Evolutionary conservation across 2,888 invertebrate species (phyloP), one percentile per base, ranked within the genome.

Genomic region (Pachydiplax longipennis): DNA sequence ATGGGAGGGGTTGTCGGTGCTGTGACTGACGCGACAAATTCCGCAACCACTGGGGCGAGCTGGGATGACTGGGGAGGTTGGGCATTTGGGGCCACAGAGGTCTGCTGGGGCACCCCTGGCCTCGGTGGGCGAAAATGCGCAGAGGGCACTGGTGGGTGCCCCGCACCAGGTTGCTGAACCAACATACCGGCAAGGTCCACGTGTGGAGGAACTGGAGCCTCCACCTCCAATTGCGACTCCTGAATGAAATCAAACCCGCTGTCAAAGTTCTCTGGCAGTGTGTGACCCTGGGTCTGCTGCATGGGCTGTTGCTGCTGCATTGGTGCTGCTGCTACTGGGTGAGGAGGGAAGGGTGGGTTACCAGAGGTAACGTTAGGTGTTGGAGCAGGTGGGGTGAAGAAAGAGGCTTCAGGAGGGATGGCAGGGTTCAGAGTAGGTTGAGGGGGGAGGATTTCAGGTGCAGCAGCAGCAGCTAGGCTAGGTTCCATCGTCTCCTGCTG

Each of bases 171-270:
- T 82, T 44, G 83, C 87, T 90, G 91, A 44, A 91, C 90, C 81
- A 93, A 93, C 40, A 94, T 93, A 35, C 94, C 94, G 53, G 94
- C 93, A 80, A 94, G 93, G 91, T 96, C 96, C 92, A 93, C 93
- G 90, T 92, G 92, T 53, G 92, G 92, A 90, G 92, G 82, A 40
- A 73, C 80, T 0, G 97, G 96, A 90, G 97, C 96, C 93, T 98
- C 98, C 92, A 98, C 95, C 94, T 98, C 98, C 91, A 94, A 94
- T 91, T 94, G 94, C 37, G 98, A 98, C 93, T 99, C 98, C 95
- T 99, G 98, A 91, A 98, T 95, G 94, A 97, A 97, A 91, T 87
- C 87, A 81, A 92, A 91, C 35, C 65, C 37, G 65, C 87, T 87
- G 81, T 80, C 65, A 35, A 80, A 92, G 94, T 94, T 91, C 92